phyloP scores from a whole-genome alignment of 2,113 vertebrate species.

The Scytalopus superciliaris region DNA sequence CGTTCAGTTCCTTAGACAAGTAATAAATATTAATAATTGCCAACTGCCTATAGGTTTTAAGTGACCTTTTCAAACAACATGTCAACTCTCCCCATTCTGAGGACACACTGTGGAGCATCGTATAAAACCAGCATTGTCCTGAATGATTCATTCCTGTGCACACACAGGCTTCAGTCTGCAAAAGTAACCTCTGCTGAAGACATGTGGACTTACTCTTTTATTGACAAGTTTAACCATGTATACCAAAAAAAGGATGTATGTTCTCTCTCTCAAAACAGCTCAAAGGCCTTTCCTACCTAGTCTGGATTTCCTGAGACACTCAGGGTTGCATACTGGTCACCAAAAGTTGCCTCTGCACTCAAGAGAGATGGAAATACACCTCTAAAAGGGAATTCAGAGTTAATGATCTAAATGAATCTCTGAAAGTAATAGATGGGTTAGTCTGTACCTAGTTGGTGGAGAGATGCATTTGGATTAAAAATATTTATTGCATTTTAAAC shows the following conservation, averaged over 20 bases:
- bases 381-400: background rate
- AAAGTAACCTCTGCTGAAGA: constrained; percentile 54
- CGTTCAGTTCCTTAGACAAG: constrained; percentile 40
- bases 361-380: background rate
- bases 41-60: constrained; percentile 61
- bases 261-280: background rate
- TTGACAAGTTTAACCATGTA: background rate
- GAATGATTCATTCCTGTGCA: constrained; percentile 51
- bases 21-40: constrained; percentile 77
- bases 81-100: constrained; percentile 44
- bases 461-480: background rate
- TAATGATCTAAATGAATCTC: background rate
- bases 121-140: constrained; percentile 38
- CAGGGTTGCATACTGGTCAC: background rate
- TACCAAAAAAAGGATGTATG: background rate
- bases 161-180: constrained; percentile 9
- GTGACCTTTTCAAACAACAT: constrained; percentile 67
- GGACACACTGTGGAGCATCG: background rate
- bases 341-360: background rate
- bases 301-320: background rate
- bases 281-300: background rate
- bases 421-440: background rate
- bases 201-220: background rate
- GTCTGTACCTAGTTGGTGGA: background rate
- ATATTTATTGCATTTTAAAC: background rate